phyloP scores from a whole-genome alignment of 92 coral and sea anemone species.

The Epizoanthus rinbou region DNA sequence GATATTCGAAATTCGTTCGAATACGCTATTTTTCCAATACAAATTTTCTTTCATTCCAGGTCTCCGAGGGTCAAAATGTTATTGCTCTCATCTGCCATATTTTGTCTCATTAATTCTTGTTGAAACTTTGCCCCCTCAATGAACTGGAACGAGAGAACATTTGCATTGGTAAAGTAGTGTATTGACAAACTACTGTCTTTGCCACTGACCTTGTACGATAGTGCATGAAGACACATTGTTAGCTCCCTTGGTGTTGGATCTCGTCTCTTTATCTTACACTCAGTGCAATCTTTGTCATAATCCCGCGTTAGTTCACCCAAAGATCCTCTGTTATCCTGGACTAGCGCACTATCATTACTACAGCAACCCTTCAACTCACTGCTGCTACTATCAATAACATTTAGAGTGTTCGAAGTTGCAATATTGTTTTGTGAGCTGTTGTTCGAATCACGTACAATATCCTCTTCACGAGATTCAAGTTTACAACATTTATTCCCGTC shows the following conservation, averaged over 20 bases:
- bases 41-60: no score
- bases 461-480: not conserved
- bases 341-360: not conserved
- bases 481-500: not conserved
- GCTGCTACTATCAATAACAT: not conserved
- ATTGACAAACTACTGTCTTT: no score
- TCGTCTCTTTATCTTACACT: constrained; percentile 76
- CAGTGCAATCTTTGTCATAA: constrained; percentile 75
- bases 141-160: no score
- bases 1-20: no score
- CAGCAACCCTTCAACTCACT: not conserved
- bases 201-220: constrained; percentile 82
- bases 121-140: no score
- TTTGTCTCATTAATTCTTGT: no score
- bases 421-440: not conserved
- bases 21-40: no score
- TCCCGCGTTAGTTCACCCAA: constrained; percentile 8
- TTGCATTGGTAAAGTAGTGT: no score
- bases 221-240: constrained; percentile 92
- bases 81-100: no score
- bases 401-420: not conserved
- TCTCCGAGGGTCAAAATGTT: no score
- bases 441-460: not conserved
- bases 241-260: constrained; percentile 86
- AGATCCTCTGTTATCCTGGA: not conserved